A percentile compares a stretch with the other conserved stretches of the same genome.
Evolutionary conservation across 2,888 invertebrate species (phyloP).

Genomic region (Phorcus lineatus): DNA sequence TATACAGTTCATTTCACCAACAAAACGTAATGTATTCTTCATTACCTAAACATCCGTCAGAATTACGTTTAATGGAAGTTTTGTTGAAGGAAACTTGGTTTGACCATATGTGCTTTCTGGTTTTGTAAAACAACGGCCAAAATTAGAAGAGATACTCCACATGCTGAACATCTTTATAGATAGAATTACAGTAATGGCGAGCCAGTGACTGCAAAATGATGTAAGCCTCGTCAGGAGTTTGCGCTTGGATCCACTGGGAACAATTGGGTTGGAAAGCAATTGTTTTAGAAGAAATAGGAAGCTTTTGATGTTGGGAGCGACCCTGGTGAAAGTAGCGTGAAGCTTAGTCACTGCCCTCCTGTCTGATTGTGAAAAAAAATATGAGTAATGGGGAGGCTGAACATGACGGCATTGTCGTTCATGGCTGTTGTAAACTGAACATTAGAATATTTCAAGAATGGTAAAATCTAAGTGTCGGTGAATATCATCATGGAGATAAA

Average conservation of each 20-base stretch:
- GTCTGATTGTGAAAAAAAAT: neutral
- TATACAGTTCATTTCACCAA: no score
- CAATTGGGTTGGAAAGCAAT: constrained; percentile 18
- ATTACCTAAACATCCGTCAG: neutral
- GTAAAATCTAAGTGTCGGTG: neutral
- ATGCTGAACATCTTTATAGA: neutral
- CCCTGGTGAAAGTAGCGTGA: neutral
- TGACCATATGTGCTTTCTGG: neutral
- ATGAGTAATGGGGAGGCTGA: neutral
- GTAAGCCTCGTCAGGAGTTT: neutral
- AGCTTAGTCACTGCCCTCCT: neutral
- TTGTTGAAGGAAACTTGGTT: neutral
- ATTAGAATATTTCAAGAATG: neutral
- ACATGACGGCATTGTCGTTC: neutral
- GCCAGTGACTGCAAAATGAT: neutral
- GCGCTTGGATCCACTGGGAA: neutral
- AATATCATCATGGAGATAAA: neutral
- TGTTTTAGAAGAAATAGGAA: constrained; percentile 11
- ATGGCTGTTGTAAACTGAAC: neutral
- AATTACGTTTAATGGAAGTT: neutral
- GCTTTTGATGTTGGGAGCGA: neutral
- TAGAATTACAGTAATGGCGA: neutral
- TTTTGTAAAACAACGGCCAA: neutral
- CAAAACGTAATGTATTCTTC: neutral
- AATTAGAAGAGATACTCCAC: neutral